These are phyloP conservation scores for Wiebesia pumilae DNA, from an alignment of 1,140 invertebrate genomes.

Conservation along the genomic window DNA sequence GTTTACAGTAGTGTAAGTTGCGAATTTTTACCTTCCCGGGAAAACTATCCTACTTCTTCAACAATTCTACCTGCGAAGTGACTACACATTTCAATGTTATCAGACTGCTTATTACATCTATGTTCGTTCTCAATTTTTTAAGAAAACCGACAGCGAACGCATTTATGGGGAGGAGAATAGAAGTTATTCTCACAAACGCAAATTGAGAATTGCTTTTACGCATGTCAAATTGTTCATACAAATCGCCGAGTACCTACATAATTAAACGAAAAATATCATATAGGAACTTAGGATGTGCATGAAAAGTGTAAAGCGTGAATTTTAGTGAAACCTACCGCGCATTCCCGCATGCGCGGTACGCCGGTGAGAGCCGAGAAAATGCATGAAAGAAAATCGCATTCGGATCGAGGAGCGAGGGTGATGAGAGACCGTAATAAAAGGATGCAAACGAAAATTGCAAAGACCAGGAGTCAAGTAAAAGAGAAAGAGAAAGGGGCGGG, in stretches of 20 bases:
- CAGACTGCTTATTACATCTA: too few relatives aligned
- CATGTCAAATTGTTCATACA: too few relatives aligned
- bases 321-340: background rate
- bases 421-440: constrained; percentile 45
- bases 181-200: too few relatives aligned
- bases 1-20: background rate
- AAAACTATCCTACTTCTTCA: background rate
- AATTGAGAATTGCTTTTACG: too few relatives aligned
- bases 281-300: background rate
- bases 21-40: background rate
- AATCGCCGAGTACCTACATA: background rate
- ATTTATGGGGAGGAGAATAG: too few relatives aligned
- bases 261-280: background rate
- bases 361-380: constrained; percentile 12
- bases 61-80: too few relatives aligned
- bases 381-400: constrained; percentile 47
- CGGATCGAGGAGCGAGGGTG: background rate
- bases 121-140: too few relatives aligned
- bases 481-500: background rate
- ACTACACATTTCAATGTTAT: too few relatives aligned
- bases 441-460: constrained; percentile 20
- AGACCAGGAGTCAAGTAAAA: constrained; percentile 20
- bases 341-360: background rate
- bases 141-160: too few relatives aligned
- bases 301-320: background rate